These are phyloP conservation scores for Agrochola circellaris DNA, from an alignment of 2,888 invertebrate species.

Conservation along the genomic window DNA sequence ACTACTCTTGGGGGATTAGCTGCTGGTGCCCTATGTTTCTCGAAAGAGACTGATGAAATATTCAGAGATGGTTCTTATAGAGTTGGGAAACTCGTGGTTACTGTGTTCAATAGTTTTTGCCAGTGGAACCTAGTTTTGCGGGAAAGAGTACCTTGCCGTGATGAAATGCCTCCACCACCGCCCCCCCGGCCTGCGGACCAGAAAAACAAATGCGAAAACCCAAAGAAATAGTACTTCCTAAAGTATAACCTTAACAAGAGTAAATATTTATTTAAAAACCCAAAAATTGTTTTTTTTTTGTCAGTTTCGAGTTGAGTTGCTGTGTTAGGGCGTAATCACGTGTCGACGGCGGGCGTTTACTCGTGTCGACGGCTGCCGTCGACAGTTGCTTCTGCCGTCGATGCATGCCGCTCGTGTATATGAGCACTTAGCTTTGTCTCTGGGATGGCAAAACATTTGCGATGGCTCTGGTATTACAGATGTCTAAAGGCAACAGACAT, in stretches of 20 bases:
- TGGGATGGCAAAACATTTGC: no score
- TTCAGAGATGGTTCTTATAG: slow-evolving; percentile 70
- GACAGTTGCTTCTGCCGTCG: no score
- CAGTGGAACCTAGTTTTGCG: slow-evolving; percentile 64
- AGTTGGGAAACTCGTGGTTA: slow-evolving; percentile 62
- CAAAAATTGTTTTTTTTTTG: neutral
- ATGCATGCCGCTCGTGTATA: no score
- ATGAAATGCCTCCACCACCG: slow-evolving; percentile 68
- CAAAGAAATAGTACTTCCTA: neutral
- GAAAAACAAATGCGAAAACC: slow-evolving; percentile 29
- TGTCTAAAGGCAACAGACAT: no score
- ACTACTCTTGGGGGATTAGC: slow-evolving; percentile 21
- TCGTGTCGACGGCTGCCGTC: no score
- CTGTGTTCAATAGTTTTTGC: slow-evolving; percentile 70
- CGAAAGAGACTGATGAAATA: slow-evolving; percentile 67
- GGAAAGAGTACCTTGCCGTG: slow-evolving; percentile 74
- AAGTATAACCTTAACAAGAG: neutral
- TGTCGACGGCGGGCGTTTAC: no score
- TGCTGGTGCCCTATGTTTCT: slow-evolving; percentile 48
- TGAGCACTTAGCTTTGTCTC: no score
- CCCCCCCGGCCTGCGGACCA: slow-evolving; percentile 42
- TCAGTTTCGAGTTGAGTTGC: neutral
- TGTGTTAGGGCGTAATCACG: no score
- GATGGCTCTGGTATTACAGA: no score
- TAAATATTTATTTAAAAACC: slow-evolving; percentile 14